phyloP scores from a whole-genome alignment of 64 coral and sea anemone species.

The Pocillopora damicornis region DNA sequence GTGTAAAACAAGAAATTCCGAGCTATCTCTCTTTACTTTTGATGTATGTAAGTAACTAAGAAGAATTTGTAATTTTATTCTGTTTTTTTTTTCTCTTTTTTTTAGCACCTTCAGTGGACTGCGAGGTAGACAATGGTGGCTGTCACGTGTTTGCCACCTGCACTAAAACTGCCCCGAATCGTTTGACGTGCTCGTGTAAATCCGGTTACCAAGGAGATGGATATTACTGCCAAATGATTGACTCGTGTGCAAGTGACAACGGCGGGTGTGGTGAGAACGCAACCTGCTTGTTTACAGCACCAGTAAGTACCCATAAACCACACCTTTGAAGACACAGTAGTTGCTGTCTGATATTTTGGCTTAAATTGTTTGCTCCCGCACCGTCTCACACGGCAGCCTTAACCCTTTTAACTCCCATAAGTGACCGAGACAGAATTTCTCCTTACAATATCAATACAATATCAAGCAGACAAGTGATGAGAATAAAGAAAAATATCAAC shows the following conservation, averaged over 20 bases:
- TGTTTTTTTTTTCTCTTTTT: not conserved
- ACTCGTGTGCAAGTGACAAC: constrained; percentile 58
- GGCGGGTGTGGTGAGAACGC: constrained; percentile 61
- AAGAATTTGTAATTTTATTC: not conserved
- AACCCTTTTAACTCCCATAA: no score
- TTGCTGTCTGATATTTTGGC: no score
- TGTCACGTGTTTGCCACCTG: constrained; percentile 80
- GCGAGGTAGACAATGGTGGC: constrained; percentile 41
- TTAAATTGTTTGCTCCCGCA: no score
- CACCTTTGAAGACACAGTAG: no score
- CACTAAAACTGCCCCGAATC: not conserved
- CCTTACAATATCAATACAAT: no score
- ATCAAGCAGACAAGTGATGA: no score
- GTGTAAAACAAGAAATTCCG: no score
- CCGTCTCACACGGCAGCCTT: no score
- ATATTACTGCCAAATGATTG: constrained; percentile 74
- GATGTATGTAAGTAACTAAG: not conserved
- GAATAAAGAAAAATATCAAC: no score
- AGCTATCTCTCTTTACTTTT: not conserved
- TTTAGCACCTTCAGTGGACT: constrained; percentile 14
- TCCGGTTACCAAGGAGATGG: constrained; percentile 78
- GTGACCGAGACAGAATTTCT: no score
- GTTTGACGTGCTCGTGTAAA: constrained; percentile 64
- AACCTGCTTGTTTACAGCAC: constrained; percentile 64
- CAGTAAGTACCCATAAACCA: constrained; percentile 37